Evolutionary conservation across 2,888 invertebrate genomes (phyloP).

Genomic region (Synanthedon vespiformis): DNA sequence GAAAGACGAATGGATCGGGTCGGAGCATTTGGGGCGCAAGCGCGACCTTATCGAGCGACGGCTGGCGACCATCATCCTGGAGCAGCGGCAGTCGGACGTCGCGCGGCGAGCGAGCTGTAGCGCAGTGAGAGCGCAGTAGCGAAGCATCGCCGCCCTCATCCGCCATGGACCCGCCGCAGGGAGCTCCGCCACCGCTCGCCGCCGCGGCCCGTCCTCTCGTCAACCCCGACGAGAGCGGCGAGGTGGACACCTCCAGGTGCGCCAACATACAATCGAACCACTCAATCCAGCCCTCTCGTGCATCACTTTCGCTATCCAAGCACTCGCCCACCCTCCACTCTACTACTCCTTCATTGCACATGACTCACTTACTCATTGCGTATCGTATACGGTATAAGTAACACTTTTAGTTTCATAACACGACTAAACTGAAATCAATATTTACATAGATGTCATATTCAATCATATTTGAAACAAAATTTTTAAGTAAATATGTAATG

Average conservation of each 20-base stretch:
- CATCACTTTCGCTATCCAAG: neutral
- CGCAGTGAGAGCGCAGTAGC: conserved; percentile 16
- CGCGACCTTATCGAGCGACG: conserved; percentile 5
- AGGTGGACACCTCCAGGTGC: conserved; percentile 85
- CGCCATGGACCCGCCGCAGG: conserved; percentile 30
- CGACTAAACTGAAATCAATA: too few relatives aligned
- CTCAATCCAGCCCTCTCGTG: neutral
- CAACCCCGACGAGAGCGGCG: conserved; percentile 84
- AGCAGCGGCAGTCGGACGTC: conserved; percentile 5
- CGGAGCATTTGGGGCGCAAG: conserved; percentile 1
- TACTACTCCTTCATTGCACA: neutral
- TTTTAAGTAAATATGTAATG: neutral
- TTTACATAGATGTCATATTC: too few relatives aligned
- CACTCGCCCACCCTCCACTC: neutral
- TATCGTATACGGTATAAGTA: too few relatives aligned
- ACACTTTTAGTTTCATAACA: too few relatives aligned
- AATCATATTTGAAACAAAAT: neutral
- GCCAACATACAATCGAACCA: too few relatives aligned
- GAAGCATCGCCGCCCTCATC: conserved; percentile 17
- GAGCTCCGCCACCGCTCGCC: conserved; percentile 13
- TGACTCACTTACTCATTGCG: too few relatives aligned
- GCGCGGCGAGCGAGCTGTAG: conserved; percentile 8
- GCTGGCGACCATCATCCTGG: conserved; percentile 1
- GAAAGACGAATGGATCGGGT: neutral
- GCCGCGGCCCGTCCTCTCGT: conserved; percentile 76